phyloP scores from a whole-genome alignment of 2,888 invertebrate species.

The Cynaeus angustus region DNA sequence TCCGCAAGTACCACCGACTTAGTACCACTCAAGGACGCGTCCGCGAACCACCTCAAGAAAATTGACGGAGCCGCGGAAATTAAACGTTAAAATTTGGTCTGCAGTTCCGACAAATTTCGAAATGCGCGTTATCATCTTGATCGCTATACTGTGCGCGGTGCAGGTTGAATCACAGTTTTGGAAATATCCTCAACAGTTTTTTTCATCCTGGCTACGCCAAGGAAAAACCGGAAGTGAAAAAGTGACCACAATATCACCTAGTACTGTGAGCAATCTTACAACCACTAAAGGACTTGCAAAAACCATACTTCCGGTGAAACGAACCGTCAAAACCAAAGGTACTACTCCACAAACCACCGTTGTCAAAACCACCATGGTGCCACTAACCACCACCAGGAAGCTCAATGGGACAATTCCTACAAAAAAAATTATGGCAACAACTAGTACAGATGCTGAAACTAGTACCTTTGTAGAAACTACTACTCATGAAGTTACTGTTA shows the following conservation, averaged over 20 bases:
- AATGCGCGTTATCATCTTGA: conserved; percentile 61
- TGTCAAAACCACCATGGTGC: conserved; percentile 24
- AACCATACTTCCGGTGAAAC: conserved; percentile 43
- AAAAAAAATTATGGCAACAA: conserved; percentile 34
- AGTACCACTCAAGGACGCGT: conserved; percentile 62
- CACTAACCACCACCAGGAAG: conserved; percentile 35
- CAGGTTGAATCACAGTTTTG: conserved; percentile 66
- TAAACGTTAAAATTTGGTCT: conserved; percentile 48
- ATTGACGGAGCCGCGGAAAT: conserved; percentile 59
- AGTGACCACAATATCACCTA: conserved; percentile 48
- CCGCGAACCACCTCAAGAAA: conserved; percentile 56
- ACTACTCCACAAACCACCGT: conserved; percentile 24
- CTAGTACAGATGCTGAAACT: conserved; percentile 52
- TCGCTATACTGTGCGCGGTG: conserved; percentile 62
- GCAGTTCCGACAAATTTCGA: conserved; percentile 53
- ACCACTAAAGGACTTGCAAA: conserved; percentile 30
- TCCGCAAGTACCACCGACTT: conserved; percentile 64
- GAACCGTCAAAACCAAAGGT: conserved; percentile 62
- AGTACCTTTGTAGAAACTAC: conserved; percentile 75
- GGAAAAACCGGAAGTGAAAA: conserved; percentile 62
- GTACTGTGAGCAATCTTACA: conserved; percentile 41
- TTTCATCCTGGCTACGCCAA: conserved; percentile 65
- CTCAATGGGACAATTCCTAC: conserved; percentile 49
- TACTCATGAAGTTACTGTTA: conserved; percentile 73
- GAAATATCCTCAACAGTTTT: conserved; percentile 66